phyloP scores from a whole-genome alignment of 2,888 invertebrate species.

The Lasioglossum pauxillum region DNA sequence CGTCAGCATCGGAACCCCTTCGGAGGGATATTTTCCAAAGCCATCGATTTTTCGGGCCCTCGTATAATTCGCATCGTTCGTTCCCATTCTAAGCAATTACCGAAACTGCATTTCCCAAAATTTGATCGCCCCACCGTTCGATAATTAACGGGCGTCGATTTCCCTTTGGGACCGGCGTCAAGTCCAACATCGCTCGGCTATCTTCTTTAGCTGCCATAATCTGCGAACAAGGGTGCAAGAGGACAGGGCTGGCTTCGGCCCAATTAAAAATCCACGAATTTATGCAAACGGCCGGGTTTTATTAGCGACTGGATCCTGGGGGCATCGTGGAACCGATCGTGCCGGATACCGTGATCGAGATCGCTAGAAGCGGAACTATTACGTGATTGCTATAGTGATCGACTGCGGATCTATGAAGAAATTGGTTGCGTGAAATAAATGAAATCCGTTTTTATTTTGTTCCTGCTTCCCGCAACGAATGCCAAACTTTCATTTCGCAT shows the following conservation, averaged over 20 bases:
- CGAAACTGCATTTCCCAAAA: constrained; percentile 46
- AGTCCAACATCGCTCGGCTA: constrained; percentile 57
- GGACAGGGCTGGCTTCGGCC: constrained; percentile 47
- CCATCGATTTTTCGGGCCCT: too few species aligned
- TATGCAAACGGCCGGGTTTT: constrained; percentile 71
- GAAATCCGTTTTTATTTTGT: too few species aligned
- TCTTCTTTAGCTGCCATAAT: constrained; percentile 66
- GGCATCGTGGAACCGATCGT: constrained; percentile 66
- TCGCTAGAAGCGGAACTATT: not conserved
- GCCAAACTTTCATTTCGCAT: too few species aligned
- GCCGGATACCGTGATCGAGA: constrained; percentile 18
- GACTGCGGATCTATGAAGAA: too few species aligned
- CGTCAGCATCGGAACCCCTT: too few species aligned
- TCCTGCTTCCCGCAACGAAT: too few species aligned
- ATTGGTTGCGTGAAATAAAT: too few species aligned
- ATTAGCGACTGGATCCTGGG: constrained; percentile 39
- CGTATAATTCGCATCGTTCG: not conserved
- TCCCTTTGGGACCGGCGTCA: constrained; percentile 25
- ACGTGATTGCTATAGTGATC: too few species aligned
- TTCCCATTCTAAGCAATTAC: not conserved
- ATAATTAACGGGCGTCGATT: constrained; percentile 65
- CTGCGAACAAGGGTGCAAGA: constrained; percentile 3
- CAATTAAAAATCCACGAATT: constrained; percentile 74
- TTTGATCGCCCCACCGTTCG: constrained; percentile 50
- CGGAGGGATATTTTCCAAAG: too few species aligned